Conservation (phyloP, 1,140 invertebrate genomes). For the Phortica variegata region DNA sequence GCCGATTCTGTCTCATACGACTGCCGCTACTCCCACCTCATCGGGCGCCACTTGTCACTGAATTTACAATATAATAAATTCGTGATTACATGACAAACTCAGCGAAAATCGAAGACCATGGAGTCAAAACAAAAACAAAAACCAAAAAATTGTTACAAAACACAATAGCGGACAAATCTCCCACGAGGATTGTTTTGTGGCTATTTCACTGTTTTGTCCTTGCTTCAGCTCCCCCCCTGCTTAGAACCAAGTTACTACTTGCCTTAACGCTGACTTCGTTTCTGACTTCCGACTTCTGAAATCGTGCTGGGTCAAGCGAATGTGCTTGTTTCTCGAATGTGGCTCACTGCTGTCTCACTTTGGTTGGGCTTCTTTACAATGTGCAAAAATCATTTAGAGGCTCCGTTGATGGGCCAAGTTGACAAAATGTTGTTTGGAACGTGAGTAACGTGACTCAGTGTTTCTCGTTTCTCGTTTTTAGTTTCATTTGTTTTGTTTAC, state of each 20-base stretch:
- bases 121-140: slow-evolving; percentile 36
- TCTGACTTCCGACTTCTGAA: slow-evolving; percentile 41
- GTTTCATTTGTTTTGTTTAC: no score
- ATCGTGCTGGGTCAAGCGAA: slow-evolving; percentile 45
- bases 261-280: background rate
- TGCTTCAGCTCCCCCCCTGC: background rate
- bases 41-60: slow-evolving; percentile 53
- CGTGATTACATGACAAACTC: slow-evolving; percentile 55
- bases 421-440: slow-evolving; percentile 56
- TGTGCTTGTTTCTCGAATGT: slow-evolving; percentile 2
- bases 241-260: slow-evolving; percentile 15
- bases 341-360: slow-evolving; percentile 18
- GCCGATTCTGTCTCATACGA: no score
- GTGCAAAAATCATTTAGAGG: slow-evolving; percentile 56
- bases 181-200: slow-evolving; percentile 34
- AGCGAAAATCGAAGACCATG: slow-evolving; percentile 47
- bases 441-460: slow-evolving; percentile 54
- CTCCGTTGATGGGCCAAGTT: slow-evolving; percentile 28
- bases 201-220: slow-evolving; percentile 1
- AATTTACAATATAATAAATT: slow-evolving; percentile 57
- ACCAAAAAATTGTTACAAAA: no score
- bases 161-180: no score
- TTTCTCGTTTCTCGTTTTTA: no score
- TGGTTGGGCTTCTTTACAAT: slow-evolving; percentile 49
- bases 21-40: no score